Evolutionary conservation across 2,113 vertebrate genomes (phyloP), one percentile per base, ranked within the genome.

Genomic region (Cynopterus brachyotis): DNA sequence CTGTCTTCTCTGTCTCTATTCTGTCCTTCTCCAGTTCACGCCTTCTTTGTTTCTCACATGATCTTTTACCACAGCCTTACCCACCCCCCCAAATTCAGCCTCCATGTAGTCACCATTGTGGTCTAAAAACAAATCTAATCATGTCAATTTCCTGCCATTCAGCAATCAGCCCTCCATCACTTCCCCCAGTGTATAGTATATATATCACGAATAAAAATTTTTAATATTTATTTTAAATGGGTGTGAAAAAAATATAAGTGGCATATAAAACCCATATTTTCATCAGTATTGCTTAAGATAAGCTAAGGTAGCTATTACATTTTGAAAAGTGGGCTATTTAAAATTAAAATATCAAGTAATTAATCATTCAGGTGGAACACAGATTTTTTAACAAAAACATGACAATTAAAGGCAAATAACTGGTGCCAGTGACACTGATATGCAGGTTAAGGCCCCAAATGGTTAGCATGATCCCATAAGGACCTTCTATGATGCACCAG

Each of bases 271-370:
- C n/a, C 35, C 28, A 1, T 78, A 69, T 86, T 86, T 95, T 93
- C n/a, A 91, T 47, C 55, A 66, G 50, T 81, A 42, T 16, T 82
- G 9, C 59, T 86, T 73, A 89, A n/a, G 37, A 32, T 85, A 64
- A 81, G 53, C 30, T 91, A 53, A 91, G 69, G 11, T 76, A 81
- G 30, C 8, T 62, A 76, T 69, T 86, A 32, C 16, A 30, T 47
- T 87, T 87, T 93, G 5, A 16, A 80, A 87, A 87, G 37, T 37
- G 42, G 66, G 26, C 13, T 87, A 75, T 87, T 89, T 88, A 40
- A 75, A 80, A 86, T 79, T 81, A 82, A 91, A 82, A 76, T 86
- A 91, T 37, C 22, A 91, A 82, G 45, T 87, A 42, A 80, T 57
- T 76, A 87, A 45, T 86, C 32, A 26, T 86, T 75, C 17, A 53